These are phyloP conservation scores for Karalla daura DNA, from an alignment of 2,797 vertebrate species.

Conservation along the genomic window DNA sequence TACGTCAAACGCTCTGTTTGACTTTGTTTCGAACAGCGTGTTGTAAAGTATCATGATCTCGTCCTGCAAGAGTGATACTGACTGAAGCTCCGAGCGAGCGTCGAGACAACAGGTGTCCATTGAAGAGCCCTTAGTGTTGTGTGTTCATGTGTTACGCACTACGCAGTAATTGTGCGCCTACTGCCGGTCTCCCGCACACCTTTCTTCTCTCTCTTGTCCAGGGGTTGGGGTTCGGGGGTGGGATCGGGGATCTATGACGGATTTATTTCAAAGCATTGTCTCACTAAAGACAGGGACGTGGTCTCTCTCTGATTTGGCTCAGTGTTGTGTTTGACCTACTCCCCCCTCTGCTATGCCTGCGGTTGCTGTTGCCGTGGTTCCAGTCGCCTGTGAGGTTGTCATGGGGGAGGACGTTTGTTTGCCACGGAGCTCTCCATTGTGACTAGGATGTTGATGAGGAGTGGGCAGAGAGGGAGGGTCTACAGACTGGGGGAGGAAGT, in stretches of 20 bases:
- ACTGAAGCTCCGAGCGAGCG: constrained; percentile 64
- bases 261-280: constrained; percentile 53
- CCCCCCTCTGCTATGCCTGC: constrained; percentile 78
- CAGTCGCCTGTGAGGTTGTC: constrained; percentile 75
- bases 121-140: constrained; percentile 83
- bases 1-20: constrained; percentile 48
- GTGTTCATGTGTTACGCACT: constrained; percentile 61
- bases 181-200: constrained; percentile 58
- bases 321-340: constrained; percentile 84
- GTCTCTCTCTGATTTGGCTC: constrained; percentile 80
- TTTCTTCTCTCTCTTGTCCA: constrained; percentile 78
- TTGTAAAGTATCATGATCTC: constrained; percentile 70
- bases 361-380: constrained; percentile 75
- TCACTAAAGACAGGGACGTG: constrained; percentile 56
- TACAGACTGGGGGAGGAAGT: constrained; percentile 78
- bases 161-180: constrained; percentile 64
- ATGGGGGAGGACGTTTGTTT: constrained; percentile 78
- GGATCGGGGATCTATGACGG: constrained; percentile 47
- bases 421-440: constrained; percentile 85
- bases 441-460: constrained; percentile 78
- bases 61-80: constrained; percentile 80
- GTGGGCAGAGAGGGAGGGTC: constrained; percentile 80
- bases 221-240: constrained; percentile 38
- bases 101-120: constrained; percentile 69
- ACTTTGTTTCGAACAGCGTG: constrained; percentile 53